phyloP scores from a whole-genome alignment of 2,797 vertebrate species.

The Poeciliopsis paucimaculata region DNA sequence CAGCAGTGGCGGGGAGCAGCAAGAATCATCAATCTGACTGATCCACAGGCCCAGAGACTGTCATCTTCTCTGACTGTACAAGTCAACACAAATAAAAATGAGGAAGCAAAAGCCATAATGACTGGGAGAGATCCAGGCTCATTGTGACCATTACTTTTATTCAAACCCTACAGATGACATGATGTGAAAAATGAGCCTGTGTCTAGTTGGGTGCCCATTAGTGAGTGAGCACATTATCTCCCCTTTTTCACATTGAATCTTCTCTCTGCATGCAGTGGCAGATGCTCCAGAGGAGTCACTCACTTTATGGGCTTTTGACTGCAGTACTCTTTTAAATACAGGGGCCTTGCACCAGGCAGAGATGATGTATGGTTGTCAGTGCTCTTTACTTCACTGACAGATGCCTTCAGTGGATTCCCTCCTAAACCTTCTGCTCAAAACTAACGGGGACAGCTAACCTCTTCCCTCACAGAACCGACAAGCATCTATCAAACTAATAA shows the following conservation, averaged over 20 bases:
- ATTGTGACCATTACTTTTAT: slow-evolving; percentile 96
- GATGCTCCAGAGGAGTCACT: slow-evolving; percentile 84
- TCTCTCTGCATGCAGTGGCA: slow-evolving; percentile 84
- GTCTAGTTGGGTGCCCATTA: slow-evolving; percentile 99
- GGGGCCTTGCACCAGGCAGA: slow-evolving; percentile 75
- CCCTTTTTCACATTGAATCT: slow-evolving; percentile 93
- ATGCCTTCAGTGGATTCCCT: slow-evolving; percentile 71
- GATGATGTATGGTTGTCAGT: slow-evolving; percentile 80
- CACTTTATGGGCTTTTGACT: slow-evolving; percentile 85
- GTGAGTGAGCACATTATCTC: slow-evolving; percentile 97
- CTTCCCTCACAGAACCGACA: slow-evolving; percentile 64
- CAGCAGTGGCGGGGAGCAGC: slow-evolving; percentile 86
- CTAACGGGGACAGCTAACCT: slow-evolving; percentile 78
- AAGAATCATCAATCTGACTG: slow-evolving; percentile 96
- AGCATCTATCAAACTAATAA: slow-evolving; percentile 71
- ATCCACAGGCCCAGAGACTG: slow-evolving; percentile 90
- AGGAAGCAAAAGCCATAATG: slow-evolving; percentile 90
- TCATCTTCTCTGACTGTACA: slow-evolving; percentile 95
- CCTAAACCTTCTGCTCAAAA: slow-evolving; percentile 68
- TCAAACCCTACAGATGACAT: slow-evolving; percentile 98
- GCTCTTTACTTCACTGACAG: slow-evolving; percentile 69
- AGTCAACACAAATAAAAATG: slow-evolving; percentile 99
- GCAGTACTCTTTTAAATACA: slow-evolving; percentile 79
- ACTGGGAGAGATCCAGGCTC: slow-evolving; percentile 92
- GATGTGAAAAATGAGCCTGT: slow-evolving; percentile 99